These are phyloP conservation scores for Megalops cyprinoides DNA, from an alignment of 2,797 vertebrate species.

Conservation along the genomic window DNA sequence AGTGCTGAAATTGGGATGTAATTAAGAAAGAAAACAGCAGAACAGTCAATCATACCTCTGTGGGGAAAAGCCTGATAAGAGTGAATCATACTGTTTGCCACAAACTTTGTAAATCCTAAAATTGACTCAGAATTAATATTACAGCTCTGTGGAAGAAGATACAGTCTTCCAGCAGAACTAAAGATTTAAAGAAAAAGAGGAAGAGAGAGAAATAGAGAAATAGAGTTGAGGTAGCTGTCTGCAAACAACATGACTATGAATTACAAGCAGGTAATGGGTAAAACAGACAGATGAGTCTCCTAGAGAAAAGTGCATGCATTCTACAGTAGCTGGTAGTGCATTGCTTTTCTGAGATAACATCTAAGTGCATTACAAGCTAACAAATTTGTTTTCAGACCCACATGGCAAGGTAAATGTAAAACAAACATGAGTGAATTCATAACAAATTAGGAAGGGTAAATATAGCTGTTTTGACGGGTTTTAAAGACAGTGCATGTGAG, in stretches of 20 bases:
- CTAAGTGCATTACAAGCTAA: background rate
- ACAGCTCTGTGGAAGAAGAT: background rate
- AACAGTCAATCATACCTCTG: background rate
- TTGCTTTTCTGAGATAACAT: background rate
- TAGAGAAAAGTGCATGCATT: background rate
- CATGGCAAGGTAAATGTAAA: background rate
- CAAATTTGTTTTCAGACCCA: background rate
- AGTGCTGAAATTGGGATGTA: background rate
- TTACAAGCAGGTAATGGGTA: background rate
- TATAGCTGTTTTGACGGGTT: conserved; percentile 25
- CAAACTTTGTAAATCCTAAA: background rate
- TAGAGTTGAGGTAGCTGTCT: background rate
- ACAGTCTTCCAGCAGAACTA: background rate
- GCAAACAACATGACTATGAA: background rate
- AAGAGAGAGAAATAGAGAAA: no score
- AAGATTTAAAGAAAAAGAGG: background rate
- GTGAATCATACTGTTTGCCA: background rate
- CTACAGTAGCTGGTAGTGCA: background rate
- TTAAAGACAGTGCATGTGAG: conserved; percentile 26
- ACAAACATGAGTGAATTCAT: background rate
- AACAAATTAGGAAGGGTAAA: conserved; percentile 6
- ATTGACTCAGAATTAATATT: background rate
- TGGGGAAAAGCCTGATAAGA: background rate
- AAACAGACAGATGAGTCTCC: background rate
- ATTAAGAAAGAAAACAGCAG: background rate